Evolutionary conservation across 2,797 vertebrate genomes (phyloP).

Genomic region (Eidolon dupreanum): DNA sequence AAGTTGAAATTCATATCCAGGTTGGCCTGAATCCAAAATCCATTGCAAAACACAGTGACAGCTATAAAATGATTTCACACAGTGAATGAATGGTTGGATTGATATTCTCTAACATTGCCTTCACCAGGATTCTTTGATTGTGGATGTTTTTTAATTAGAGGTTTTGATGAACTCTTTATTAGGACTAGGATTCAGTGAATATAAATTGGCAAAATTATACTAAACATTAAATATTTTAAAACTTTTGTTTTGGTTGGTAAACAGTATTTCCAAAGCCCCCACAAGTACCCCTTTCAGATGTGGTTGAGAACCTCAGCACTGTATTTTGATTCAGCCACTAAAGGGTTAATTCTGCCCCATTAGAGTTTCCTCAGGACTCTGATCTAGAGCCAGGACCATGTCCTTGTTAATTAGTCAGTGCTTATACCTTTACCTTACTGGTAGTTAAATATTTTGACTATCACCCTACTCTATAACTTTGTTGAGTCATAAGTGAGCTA

Average conservation of each 20-base stretch:
- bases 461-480: neutral
- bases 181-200: neutral
- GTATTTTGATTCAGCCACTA: neutral
- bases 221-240: neutral
- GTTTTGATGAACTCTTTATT: neutral
- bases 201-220: neutral
- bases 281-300: neutral
- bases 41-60: neutral
- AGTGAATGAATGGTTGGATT: neutral
- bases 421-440: neutral
- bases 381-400: neutral
- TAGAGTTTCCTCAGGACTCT: neutral
- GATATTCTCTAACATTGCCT: neutral
- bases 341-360: neutral
- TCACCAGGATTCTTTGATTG: neutral
- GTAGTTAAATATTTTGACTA: neutral
- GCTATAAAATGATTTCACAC: neutral
- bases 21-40: neutral
- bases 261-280: neutral
- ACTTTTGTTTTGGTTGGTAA: neutral
- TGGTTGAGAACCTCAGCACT: neutral
- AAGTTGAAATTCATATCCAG: neutral
- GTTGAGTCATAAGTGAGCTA: neutral
- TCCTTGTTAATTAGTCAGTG: neutral
- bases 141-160: neutral